Percentiles rank a stretch among this genome's conserved stretches.
These are phyloP conservation scores for Acanthacorydalis orientalis DNA, from an alignment of 2,888 invertebrate species.

Conservation along the genomic window DNA sequence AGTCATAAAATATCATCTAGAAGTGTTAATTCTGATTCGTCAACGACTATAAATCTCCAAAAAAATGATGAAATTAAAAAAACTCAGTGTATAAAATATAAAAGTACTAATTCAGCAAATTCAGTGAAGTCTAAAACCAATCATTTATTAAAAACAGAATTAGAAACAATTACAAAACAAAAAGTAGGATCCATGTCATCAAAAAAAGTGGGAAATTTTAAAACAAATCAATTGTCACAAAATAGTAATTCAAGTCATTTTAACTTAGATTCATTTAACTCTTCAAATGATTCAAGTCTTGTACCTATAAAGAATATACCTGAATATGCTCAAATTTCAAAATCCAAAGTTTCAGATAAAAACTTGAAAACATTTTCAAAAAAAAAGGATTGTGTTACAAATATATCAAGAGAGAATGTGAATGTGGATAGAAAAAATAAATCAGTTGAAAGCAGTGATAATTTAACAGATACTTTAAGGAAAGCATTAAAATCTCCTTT, in stretches of 20 bases:
- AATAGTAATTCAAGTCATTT: too few species aligned
- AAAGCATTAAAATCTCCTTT: conserved; percentile 48
- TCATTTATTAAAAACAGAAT: conserved; percentile 3
- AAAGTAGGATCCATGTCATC: background rate
- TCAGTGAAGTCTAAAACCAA: background rate
- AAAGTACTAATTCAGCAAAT: background rate
- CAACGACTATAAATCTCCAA: too few species aligned
- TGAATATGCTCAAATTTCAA: conserved; percentile 5
- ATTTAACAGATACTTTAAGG: conserved; percentile 39
- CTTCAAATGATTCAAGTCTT: background rate
- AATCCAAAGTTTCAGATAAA: conserved; percentile 5
- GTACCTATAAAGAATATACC: background rate
- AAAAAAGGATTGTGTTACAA: background rate
- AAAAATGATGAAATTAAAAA: too few species aligned
- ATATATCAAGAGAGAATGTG: too few species aligned
- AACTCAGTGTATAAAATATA: too few species aligned
- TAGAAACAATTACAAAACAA: conserved; percentile 1
- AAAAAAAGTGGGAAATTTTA: too few species aligned
- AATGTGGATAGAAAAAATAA: background rate
- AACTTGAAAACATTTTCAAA: conserved; percentile 2
- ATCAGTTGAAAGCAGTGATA: conserved; percentile 9
- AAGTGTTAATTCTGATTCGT: too few species aligned
- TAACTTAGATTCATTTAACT: background rate
- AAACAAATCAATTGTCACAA: too few species aligned
- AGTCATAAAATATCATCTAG: background rate